Evolutionary conservation across 2,888 invertebrate genomes (phyloP).

Genomic region (Eupithecia subumbrata): DNA sequence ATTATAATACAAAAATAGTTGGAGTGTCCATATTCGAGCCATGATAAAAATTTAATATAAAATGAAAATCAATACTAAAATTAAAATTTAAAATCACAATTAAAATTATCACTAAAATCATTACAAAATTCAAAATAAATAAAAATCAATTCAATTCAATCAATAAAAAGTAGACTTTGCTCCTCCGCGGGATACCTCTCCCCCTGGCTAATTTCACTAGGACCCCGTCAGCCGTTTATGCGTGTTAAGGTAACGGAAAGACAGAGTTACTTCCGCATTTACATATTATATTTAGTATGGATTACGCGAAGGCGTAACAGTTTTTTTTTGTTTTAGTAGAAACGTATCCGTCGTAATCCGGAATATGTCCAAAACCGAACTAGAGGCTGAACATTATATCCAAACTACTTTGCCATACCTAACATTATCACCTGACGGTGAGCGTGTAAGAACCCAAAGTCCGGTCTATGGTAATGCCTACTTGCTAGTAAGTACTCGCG

Average conservation of each 20-base stretch:
- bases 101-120: too few species aligned
- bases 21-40: too few species aligned
- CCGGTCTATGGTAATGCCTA: conserved; percentile 34
- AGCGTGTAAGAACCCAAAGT: not conserved
- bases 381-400: too few species aligned
- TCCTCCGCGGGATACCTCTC: not conserved
- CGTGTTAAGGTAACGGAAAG: not conserved
- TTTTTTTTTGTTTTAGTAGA: not conserved
- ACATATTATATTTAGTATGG: not conserved
- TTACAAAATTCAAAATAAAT: too few species aligned
- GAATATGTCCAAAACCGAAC: not conserved
- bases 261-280: not conserved
- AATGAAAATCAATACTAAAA: too few species aligned
- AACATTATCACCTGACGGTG: not conserved
- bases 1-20: too few species aligned
- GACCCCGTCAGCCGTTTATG: not conserved
- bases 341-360: not conserved
- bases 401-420: not conserved
- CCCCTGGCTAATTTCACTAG: not conserved
- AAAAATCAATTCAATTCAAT: too few species aligned
- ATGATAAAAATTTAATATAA: too few species aligned
- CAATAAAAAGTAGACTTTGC: not conserved
- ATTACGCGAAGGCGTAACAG: not conserved
- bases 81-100: too few species aligned
- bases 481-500: conserved; percentile 23